These are phyloP conservation scores for Tipula unca DNA, from an alignment of 2,888 invertebrate species.

Conservation along the genomic window DNA sequence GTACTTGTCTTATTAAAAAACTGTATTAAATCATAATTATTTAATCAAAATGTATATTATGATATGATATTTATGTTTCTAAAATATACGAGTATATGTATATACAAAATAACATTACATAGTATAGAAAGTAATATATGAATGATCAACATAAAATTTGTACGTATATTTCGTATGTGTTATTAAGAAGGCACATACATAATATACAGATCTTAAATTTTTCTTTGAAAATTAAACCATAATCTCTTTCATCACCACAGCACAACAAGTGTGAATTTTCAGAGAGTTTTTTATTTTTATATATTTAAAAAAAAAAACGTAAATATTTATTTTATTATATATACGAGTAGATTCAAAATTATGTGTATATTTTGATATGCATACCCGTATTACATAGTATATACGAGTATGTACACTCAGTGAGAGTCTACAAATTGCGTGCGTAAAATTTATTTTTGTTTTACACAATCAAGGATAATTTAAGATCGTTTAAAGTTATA, in stretches of 20 bases:
- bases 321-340: neutral
- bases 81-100: too few relatives aligned
- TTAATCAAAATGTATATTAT: neutral
- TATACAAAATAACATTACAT: neutral
- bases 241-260: neutral
- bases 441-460: neutral
- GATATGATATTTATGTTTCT: slow-evolving; percentile 1
- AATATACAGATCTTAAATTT: neutral
- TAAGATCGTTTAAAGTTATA: neutral
- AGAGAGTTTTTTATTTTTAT: neutral
- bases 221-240: neutral
- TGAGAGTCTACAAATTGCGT: neutral
- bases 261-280: neutral
- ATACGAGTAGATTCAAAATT: neutral
- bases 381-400: too few relatives aligned
- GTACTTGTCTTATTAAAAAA: neutral
- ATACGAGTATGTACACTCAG: neutral
- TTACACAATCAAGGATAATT: neutral
- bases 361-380: neutral
- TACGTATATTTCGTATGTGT: neutral
- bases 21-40: neutral
- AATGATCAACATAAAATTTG: neutral
- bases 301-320: neutral
- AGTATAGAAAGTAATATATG: neutral
- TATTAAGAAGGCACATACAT: neutral